These are phyloP conservation scores for Chymomyza caudatula DNA, from an alignment of 2,888 invertebrate species.

Conservation along the genomic window DNA sequence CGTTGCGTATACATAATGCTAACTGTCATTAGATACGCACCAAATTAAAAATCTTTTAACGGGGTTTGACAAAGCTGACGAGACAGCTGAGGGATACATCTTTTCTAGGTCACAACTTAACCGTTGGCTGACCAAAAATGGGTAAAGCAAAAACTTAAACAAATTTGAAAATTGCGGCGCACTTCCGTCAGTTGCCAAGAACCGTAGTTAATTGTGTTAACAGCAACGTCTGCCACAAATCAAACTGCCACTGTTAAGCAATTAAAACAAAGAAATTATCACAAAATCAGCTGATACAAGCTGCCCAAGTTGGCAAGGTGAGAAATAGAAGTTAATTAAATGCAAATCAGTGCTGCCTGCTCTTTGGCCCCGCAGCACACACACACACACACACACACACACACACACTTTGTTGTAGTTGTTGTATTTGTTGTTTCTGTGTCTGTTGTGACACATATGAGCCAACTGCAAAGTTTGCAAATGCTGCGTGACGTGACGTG, in stretches of 20 bases:
- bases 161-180: neutral
- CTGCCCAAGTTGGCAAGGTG: slow-evolving; percentile 40
- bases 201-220: neutral
- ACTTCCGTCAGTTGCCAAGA: neutral
- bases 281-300: neutral
- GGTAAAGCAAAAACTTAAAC: neutral
- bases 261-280: neutral
- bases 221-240: neutral
- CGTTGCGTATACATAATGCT: slow-evolving; percentile 43
- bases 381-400: too few relatives aligned
- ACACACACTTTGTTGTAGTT: neutral
- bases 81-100: neutral
- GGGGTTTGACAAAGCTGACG: neutral
- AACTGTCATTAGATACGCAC: slow-evolving; percentile 21
- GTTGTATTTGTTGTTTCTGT: neutral
- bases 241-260: slow-evolving; percentile 5
- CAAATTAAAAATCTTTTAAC: slow-evolving; percentile 18
- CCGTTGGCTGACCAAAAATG: slow-evolving; percentile 9
- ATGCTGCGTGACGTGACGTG: slow-evolving; percentile 48
- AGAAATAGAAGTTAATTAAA: slow-evolving; percentile 68
- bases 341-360: slow-evolving; percentile 46
- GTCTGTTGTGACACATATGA: neutral
- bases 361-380: neutral
- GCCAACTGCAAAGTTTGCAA: neutral
- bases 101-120: slow-evolving; percentile 55